These are phyloP conservation scores for Meriones psammophilus DNA, from an alignment of 2,797 vertebrate species.

Conservation along the genomic window DNA sequence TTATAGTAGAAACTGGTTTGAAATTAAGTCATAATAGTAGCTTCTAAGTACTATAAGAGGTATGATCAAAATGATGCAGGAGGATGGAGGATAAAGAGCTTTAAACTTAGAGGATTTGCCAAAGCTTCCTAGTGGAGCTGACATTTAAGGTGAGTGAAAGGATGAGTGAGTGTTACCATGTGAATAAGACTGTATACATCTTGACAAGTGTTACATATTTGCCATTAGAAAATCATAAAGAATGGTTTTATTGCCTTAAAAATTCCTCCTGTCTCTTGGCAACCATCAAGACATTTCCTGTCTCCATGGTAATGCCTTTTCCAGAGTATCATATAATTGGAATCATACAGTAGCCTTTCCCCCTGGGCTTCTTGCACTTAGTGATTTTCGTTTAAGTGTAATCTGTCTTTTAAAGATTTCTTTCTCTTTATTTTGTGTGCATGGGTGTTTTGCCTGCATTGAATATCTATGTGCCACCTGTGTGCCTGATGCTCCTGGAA, in stretches of 20 bases:
- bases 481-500: neutral
- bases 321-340: constrained; percentile 42
- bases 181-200: constrained; percentile 13
- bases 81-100: constrained; percentile 31
- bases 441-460: neutral
- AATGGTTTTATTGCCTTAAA: constrained; percentile 45
- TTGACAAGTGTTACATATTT: constrained; percentile 45
- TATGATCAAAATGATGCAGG: neutral
- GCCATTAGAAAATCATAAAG: constrained; percentile 46
- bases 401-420: neutral
- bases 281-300: constrained; percentile 40
- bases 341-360: constrained; percentile 27
- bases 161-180: constrained; percentile 43
- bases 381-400: constrained; percentile 2
- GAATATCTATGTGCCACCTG: neutral
- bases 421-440: neutral
- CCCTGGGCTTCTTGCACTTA: constrained; percentile 44
- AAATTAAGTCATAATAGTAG: constrained; percentile 43
- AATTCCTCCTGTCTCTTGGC: constrained; percentile 29
- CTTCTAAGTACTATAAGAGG: constrained; percentile 23
- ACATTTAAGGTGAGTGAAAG: constrained; percentile 55
- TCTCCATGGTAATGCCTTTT: constrained; percentile 49
- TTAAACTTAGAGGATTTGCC: constrained; percentile 41
- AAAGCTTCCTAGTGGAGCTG: constrained; percentile 40
- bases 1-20: constrained; percentile 53